Base-by-base conservation (phyloP, 2,113 vertebrate species). In the Pelmatolapia mariae region DNA sequence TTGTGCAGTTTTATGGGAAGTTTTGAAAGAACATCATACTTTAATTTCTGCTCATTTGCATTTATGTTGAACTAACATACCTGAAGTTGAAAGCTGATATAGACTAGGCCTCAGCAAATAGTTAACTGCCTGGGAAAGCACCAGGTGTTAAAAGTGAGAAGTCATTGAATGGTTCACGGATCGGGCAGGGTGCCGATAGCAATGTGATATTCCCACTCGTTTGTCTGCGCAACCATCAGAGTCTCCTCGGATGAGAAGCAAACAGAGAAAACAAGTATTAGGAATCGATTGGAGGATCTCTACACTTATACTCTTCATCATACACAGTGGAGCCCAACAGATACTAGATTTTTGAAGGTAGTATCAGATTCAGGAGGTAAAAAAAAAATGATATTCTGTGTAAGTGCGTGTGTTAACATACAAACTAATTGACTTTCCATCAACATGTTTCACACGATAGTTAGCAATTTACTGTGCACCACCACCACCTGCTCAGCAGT, bases 241-340 rank as follows among this genome's bases (percentile, higher is more conserved):
- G 79, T 83, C 68, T 38, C 61, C 54, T 84, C 53, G 4, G 19
- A 57, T 93, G 87, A 93, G 85, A 84, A 92, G 93, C 86, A 88
- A 87, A 56, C 2, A 50, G 86, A 24, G 79, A 26, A 87, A 84
- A 71, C 53, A 52, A 63, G 79, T 88, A 88, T 94, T 83, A 80
- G 84, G 81, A 89, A 92, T 90, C 66, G 31, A 93, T 87, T 80
- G 73, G 12, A 87, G 56, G 76, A 50, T 66, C 79, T 24, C 52
- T 24, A 31, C 59, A 63, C 54, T 63, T 80, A 36, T 54, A 13
- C 56, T 76, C 68, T 36, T 80, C 26, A 61, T 56, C 54, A 52
- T 43, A 53, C 59, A 81, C 84, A 66, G 86, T 53, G n/a, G 45
- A 52, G 10, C 26, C 73, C 73, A 33, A 78, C 10, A 52, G 18